Base-by-base conservation (phyloP, 2,797 vertebrate species). In the Kryptolebias ocellatus region DNA sequence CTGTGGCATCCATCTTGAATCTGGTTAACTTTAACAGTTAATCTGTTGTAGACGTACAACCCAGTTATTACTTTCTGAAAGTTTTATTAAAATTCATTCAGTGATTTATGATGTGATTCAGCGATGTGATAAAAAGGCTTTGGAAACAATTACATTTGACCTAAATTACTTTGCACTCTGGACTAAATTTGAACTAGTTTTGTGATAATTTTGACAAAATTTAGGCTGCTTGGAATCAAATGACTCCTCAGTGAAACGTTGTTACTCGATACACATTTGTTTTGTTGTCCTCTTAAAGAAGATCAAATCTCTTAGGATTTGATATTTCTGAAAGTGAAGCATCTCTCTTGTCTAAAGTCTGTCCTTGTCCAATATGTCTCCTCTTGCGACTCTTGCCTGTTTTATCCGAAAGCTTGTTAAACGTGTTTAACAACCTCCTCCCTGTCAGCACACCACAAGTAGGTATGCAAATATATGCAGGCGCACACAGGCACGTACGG, bases 351-450 rank as follows among this genome's bases (percentile, higher is more conserved):
- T 37, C 10, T 27, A 31, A 24, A 24, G 17, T 57, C 16, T 10
- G 46, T 56, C 53, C 50, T 57, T 63, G 46, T 57, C 52, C 58
- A 62, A 2, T 9, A 47, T 47, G 65, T 52, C 51, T 53, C 44
- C 46, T 67, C 60, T 49, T 62, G 18, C 42, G 45, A 24, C 63
- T 37, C 58, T 49, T 59, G 1, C 79, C 79, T 81, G 78, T 75
- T 90, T 87, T 84, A 66, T 55, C 50, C 42, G 45, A 80, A 86
- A 80, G 83, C 72, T 78, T 73, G 82, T 73, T 91, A 79, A 90
- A 92, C 80, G 54, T 66, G 69, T 47, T 79, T 50, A 63, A 68
- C 72, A 86, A 80, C 75, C 79, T 78, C 72, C 71, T 64, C 37
- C 63, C 67, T 59, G 72, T 81, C 74, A 60, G 51, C 53, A 50